These are phyloP conservation scores for Ophthalmolycus amberensis DNA, from an alignment of 2,113 vertebrate genomes.

Conservation along the genomic window DNA sequence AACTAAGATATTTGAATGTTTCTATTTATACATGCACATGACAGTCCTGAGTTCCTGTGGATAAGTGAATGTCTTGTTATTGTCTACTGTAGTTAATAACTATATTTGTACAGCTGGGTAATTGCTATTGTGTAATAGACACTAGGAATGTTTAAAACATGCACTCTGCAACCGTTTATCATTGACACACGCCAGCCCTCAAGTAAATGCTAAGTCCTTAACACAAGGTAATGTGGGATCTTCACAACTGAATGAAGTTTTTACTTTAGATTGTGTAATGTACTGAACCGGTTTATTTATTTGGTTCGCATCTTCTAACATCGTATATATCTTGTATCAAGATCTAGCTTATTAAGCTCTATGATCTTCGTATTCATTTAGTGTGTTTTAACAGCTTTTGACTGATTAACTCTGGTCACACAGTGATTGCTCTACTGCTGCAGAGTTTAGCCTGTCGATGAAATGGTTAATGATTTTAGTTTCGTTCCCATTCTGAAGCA, in stretches of 20 bases:
- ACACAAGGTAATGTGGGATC: neutral
- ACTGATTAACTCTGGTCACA: conserved; percentile 14
- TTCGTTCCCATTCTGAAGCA: conserved; percentile 65
- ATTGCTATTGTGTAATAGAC: conserved; percentile 12
- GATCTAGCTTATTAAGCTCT: conserved; percentile 11
- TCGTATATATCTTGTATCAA: conserved; percentile 13
- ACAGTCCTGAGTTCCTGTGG: neutral
- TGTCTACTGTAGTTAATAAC: conserved; percentile 4
- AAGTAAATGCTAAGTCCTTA: neutral
- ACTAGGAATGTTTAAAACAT: neutral
- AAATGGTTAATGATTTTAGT: conserved; percentile 59
- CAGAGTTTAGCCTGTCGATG: conserved; percentile 44
- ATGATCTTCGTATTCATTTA: neutral
- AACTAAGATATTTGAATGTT: conserved; percentile 6
- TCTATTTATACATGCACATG: neutral
- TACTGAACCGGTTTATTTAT: conserved; percentile 5
- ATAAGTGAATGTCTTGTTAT: conserved; percentile 3
- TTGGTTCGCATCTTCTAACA: neutral
- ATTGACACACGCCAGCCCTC: neutral
- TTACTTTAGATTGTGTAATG: neutral
- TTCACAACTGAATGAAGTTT: neutral
- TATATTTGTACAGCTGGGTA: neutral
- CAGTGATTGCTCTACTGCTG: conserved; percentile 25
- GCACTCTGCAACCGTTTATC: neutral
- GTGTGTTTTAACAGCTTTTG: conserved; percentile 9